Evolutionary conservation across 1,140 invertebrate species (phyloP).

Genomic region (Druon quercuslanigerum): DNA sequence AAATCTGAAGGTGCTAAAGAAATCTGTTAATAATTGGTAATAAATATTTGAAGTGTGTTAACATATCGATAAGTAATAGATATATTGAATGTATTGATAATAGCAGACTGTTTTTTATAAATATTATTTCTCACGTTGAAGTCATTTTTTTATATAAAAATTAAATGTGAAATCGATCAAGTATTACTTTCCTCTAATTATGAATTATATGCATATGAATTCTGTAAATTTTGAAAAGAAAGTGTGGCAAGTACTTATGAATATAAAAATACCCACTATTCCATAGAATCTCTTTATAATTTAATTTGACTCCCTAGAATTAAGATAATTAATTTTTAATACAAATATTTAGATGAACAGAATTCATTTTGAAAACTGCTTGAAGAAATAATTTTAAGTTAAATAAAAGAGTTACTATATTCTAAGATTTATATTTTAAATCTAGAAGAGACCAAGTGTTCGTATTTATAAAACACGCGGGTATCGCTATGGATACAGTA

Average conservation of each 20-base stretch:
- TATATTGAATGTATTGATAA: constrained; percentile 1
- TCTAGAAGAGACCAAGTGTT: neutral
- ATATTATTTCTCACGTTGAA: constrained; percentile 2
- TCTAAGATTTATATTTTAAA: neutral
- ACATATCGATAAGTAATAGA: constrained; percentile 5
- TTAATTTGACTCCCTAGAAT: neutral
- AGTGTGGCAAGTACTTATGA: constrained; percentile 5
- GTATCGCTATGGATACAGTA: constrained; percentile 5
- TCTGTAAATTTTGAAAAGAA: constrained; percentile 9
- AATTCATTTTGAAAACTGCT: neutral
- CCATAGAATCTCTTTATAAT: neutral
- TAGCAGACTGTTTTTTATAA: neutral
- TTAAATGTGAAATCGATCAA: constrained; percentile 15
- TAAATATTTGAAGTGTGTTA: constrained; percentile 19
- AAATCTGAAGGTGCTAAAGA: constrained; percentile 10
- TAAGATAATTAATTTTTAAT: too few species aligned
- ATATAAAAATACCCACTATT: constrained; percentile 15
- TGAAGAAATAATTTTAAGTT: neutral
- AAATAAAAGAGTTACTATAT: neutral
- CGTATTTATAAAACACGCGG: too few species aligned
- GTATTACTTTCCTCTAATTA: constrained; percentile 14
- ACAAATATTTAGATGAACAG: too few species aligned
- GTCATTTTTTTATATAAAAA: constrained; percentile 10
- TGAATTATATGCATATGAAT: constrained; percentile 3
- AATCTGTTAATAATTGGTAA: constrained; percentile 12